A percentile compares a stretch with the other conserved stretches of the same genome.
phyloP scores from a whole-genome alignment of 1,140 invertebrate genomes.

The Drosophila tristis region DNA sequence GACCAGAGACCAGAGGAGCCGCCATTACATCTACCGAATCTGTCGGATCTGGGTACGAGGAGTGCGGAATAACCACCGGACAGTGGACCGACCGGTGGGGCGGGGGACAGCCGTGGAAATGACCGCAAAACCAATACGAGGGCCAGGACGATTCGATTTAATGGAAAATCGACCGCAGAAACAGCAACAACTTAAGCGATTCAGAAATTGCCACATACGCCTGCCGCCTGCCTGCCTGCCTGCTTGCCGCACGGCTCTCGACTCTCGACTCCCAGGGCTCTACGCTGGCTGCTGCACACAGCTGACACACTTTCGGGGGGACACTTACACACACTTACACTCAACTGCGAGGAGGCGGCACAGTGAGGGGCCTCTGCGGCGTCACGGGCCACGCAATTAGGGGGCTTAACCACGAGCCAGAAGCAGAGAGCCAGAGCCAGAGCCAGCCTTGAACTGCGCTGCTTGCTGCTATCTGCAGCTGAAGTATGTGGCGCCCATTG shows the following conservation, averaged over 20 bases:
- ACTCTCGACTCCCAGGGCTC: not conserved
- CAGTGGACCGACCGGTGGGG: not conserved
- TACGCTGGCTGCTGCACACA: constrained; percentile 18
- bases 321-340: constrained; percentile 9
- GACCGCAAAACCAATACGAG: constrained; percentile 72
- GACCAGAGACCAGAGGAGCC: constrained; percentile 14
- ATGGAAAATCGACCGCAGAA: constrained; percentile 75
- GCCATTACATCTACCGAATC: constrained; percentile 20
- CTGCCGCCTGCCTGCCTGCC: not conserved
- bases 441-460: constrained; percentile 38
- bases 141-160: constrained; percentile 68
- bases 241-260: not conserved
- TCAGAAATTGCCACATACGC: constrained; percentile 63
- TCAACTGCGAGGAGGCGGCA: not conserved
- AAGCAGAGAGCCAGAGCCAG: not conserved
- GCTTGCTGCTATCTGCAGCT: constrained; percentile 24
- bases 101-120: constrained; percentile 35
- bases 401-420: constrained; percentile 58
- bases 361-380: constrained; percentile 20
- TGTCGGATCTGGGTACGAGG: not conserved
- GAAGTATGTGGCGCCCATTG: constrained; percentile 41
- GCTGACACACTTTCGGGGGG: constrained; percentile 23
- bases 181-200: constrained; percentile 74
- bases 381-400: constrained; percentile 60
- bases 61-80: no score